Percentiles rank a stretch among this genome's conserved stretches.
These are phyloP conservation scores for Chelon labrosus DNA, from an alignment of 2,797 vertebrate species.

Conservation along the genomic window DNA sequence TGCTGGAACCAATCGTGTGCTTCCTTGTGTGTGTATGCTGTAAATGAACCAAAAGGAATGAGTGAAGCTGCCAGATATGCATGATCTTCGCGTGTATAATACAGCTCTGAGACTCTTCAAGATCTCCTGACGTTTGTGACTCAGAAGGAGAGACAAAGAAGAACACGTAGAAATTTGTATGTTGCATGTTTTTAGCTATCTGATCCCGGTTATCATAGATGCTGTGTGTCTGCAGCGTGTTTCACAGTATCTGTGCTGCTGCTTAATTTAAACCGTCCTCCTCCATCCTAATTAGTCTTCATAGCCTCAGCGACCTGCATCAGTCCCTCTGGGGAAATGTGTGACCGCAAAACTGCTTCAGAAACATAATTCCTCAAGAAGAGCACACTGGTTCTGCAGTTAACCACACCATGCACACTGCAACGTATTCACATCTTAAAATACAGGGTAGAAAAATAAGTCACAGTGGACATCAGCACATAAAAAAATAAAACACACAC, in stretches of 20 bases:
- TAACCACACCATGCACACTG: slow-evolving; percentile 12
- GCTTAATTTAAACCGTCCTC: slow-evolving; percentile 81
- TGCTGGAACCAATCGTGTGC: slow-evolving; percentile 8
- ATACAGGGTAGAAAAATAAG: slow-evolving; percentile 2
- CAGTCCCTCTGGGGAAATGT: slow-evolving; percentile 68
- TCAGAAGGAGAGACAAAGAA: background rate
- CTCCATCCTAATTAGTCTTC: slow-evolving; percentile 79
- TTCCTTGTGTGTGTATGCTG: background rate
- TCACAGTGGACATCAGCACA: slow-evolving; percentile 11
- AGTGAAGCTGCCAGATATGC: slow-evolving; percentile 11
- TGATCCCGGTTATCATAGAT: slow-evolving; percentile 21
- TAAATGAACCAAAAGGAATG: slow-evolving; percentile 8
- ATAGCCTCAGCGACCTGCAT: slow-evolving; percentile 61
- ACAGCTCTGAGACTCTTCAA: background rate
- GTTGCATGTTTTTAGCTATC: slow-evolving; percentile 20
- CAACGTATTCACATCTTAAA: background rate
- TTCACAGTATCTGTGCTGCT: slow-evolving; percentile 80
- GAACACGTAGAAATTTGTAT: background rate
- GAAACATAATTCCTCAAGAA: slow-evolving; percentile 54
- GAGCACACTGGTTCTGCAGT: slow-evolving; percentile 40
- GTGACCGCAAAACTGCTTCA: slow-evolving; percentile 60
- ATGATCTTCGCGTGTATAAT: background rate
- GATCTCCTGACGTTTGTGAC: background rate
- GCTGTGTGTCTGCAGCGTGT: slow-evolving; percentile 30
- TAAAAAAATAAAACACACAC: slow-evolving; percentile 33